phyloP scores from a whole-genome alignment of 2,113 vertebrate species.

The Epinephelus lanceolatus region DNA sequence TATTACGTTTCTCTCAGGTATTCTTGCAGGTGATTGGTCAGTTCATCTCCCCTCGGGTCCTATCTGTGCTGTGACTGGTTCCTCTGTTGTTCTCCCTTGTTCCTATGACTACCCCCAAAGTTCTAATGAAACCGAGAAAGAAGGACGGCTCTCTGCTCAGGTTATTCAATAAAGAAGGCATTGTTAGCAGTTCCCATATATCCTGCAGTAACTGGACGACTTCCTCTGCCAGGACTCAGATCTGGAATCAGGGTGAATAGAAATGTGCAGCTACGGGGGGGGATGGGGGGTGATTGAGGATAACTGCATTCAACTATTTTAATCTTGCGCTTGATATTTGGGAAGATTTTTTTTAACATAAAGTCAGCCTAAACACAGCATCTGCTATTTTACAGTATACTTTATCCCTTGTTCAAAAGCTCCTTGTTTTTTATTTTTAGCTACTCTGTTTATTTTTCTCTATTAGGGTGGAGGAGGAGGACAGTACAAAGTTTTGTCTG shows the following conservation, averaged over 20 bases:
- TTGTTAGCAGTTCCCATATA: conserved; percentile 27
- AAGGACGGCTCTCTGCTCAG: conserved; percentile 40
- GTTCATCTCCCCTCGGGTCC: conserved; percentile 65
- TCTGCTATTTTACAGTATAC: background rate
- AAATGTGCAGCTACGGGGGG: background rate
- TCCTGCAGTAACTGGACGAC: background rate
- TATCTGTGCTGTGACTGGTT: conserved; percentile 70
- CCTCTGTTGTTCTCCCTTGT: conserved; percentile 77
- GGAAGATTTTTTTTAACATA: no score
- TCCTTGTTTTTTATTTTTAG: background rate
- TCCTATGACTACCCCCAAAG: conserved; percentile 80
- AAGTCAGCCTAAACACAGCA: background rate
- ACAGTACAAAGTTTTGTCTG: conserved; percentile 63
- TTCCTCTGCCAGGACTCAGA: background rate
- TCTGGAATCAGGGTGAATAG: background rate
- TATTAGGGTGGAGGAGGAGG: conserved; percentile 35
- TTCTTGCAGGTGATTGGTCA: conserved; percentile 74
- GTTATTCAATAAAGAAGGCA: conserved; percentile 61
- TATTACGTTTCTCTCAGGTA: conserved; percentile 41
- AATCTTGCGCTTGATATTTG: background rate
- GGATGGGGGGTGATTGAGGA: background rate
- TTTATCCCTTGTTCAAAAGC: background rate
- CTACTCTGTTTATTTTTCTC: background rate
- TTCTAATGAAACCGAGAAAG: conserved; percentile 29
- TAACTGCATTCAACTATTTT: background rate